Conservation (phyloP, 2,797 vertebrate species). For the Amblyraja radiata region DNA sequence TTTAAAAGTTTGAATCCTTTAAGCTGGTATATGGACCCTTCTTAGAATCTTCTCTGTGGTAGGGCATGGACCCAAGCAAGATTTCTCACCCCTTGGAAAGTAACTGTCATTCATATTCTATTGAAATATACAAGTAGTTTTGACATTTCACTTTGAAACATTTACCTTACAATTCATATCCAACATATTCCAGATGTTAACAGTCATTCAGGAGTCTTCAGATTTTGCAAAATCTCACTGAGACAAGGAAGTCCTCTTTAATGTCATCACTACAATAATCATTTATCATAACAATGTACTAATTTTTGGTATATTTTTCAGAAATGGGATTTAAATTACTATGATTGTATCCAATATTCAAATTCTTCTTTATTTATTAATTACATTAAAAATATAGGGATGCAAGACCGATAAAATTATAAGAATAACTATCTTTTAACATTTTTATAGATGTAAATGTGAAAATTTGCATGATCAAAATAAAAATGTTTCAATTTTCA, state of each 20-base stretch:
- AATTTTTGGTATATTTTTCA: neutral
- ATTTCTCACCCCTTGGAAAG: neutral
- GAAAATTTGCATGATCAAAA: neutral
- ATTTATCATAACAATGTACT: neutral
- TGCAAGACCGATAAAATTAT: neutral
- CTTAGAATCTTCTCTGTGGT: neutral
- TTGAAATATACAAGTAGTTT: neutral
- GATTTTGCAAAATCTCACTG: neutral
- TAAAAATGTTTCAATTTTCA: neutral
- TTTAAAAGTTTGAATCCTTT: neutral
- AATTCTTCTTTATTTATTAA: neutral
- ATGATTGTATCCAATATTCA: no score
- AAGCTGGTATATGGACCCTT: neutral
- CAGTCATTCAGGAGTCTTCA: neutral
- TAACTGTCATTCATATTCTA: neutral
- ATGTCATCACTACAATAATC: neutral
- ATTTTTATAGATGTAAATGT: neutral
- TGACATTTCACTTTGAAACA: slow-evolving; percentile 13
- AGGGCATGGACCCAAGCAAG: neutral
- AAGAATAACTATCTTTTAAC: neutral
- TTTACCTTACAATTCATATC: neutral
- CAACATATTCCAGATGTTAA: neutral
- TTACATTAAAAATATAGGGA: neutral
- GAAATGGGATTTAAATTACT: neutral
- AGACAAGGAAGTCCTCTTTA: neutral